phyloP scores from a whole-genome alignment of 2,888 invertebrate genomes.

The Oxytorus armatus region DNA sequence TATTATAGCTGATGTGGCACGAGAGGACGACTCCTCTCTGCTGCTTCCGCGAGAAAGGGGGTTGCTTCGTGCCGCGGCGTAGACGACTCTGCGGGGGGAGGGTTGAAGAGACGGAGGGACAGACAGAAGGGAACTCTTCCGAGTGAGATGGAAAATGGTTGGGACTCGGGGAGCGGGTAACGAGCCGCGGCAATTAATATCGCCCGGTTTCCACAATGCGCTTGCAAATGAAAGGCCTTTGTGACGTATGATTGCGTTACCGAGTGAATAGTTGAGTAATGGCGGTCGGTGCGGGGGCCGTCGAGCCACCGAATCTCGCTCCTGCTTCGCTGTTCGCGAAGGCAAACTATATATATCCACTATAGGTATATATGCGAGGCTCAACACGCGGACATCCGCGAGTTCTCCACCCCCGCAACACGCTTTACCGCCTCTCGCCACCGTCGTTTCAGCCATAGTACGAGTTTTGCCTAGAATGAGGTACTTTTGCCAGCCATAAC shows the following conservation, averaged over 20 bases:
- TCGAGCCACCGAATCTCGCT: conserved; percentile 76
- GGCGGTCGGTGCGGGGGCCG: conserved; percentile 80
- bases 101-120: conserved; percentile 57
- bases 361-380: conserved; percentile 24
- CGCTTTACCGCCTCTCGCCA: conserved; percentile 34
- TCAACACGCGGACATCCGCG: conserved; percentile 48
- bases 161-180: conserved; percentile 78
- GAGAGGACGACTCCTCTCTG: conserved; percentile 44
- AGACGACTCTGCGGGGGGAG: conserved; percentile 59
- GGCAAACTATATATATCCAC: conserved; percentile 19
- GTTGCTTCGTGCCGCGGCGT: conserved; percentile 52
- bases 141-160: conserved; percentile 47
- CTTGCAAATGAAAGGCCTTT: conserved; percentile 85
- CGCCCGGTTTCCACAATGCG: conserved; percentile 84
- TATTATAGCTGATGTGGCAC: conserved; percentile 36
- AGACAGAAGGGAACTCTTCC: conserved; percentile 24
- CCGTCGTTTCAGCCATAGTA: conserved; percentile 45
- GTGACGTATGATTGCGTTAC: conserved; percentile 85
- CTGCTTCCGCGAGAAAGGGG: conserved; percentile 42
- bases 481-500: conserved; percentile 41
- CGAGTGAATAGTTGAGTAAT: conserved; percentile 85
- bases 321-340: conserved; percentile 63
- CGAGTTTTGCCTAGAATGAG: conserved; percentile 37
- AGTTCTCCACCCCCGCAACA: conserved; percentile 57
- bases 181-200: conserved; percentile 85